phyloP scores from a whole-genome alignment of 2,113 vertebrate genomes.

The Taxidea taxus region DNA sequence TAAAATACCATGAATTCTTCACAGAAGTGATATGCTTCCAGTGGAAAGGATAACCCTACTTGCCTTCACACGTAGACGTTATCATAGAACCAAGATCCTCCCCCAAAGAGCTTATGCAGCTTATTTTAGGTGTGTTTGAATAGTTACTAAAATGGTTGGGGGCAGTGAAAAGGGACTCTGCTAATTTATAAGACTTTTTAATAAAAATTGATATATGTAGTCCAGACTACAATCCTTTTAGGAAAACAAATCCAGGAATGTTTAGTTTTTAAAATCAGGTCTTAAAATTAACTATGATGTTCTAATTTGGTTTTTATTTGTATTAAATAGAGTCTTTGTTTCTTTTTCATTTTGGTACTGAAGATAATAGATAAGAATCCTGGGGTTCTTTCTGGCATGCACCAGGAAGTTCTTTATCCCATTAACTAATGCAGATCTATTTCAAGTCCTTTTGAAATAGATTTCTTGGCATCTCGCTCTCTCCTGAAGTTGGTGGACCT shows the following conservation, averaged over 20 bases:
- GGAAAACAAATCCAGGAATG: background rate
- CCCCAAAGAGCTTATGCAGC: background rate
- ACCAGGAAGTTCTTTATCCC: background rate
- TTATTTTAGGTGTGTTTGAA: background rate
- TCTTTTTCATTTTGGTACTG: background rate
- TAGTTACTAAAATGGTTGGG: background rate
- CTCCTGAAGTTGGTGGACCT: background rate
- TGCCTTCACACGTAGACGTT: background rate
- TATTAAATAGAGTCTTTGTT: background rate
- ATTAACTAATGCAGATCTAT: background rate
- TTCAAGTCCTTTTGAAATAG: background rate
- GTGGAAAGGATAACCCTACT: background rate
- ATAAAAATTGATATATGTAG: background rate
- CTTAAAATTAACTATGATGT: background rate
- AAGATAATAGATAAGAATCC: background rate
- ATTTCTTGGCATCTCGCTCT: background rate
- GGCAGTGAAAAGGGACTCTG: background rate
- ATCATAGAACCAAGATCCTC: background rate
- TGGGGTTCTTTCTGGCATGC: background rate
- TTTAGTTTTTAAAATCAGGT: background rate
- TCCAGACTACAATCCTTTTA: background rate
- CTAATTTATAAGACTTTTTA: background rate
- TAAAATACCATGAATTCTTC: background rate
- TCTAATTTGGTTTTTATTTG: background rate
- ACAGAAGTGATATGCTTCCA: background rate